phyloP scores from a whole-genome alignment of 1,140 invertebrate species.

The Lasioglossum baleicum region DNA sequence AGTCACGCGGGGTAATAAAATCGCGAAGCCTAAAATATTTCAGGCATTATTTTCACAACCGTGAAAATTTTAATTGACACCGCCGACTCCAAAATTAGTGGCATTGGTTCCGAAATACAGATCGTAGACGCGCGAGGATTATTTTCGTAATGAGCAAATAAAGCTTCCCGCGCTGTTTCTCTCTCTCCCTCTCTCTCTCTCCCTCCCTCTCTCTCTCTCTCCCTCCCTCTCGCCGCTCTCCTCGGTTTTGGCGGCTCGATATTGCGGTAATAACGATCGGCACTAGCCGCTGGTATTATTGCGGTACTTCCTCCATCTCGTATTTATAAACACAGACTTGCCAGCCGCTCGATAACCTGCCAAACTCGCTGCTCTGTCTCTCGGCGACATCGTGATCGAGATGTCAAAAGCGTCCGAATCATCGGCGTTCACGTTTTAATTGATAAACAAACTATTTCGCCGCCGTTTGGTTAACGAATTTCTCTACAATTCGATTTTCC shows the following conservation, averaged over 20 bases:
- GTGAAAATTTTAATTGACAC: background rate
- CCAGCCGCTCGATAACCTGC: conserved; percentile 22
- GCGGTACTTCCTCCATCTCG: conserved; percentile 15
- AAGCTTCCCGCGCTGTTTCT: background rate
- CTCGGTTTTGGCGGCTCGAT: background rate
- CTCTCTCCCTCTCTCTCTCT: background rate
- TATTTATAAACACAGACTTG: conserved; percentile 25
- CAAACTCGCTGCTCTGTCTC: conserved; percentile 6
- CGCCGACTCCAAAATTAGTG: background rate
- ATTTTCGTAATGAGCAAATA: conserved; percentile 14
- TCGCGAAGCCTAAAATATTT: too few relatives aligned
- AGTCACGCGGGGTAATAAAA: too few relatives aligned
- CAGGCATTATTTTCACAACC: too few relatives aligned
- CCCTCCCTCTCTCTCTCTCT: background rate
- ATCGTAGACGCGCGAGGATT: background rate
- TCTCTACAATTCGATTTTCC: too few relatives aligned
- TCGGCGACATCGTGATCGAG: background rate
- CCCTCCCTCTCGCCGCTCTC: background rate
- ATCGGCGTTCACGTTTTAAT: too few relatives aligned
- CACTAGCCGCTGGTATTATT: conserved; percentile 1
- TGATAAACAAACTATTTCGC: too few relatives aligned
- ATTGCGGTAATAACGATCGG: conserved; percentile 8
- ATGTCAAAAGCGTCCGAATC: background rate
- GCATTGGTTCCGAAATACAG: background rate
- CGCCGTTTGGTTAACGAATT: too few relatives aligned